Evolutionary conservation across 2,113 vertebrate species (phyloP).

Genomic region (Nerophis lumbriciformis): DNA sequence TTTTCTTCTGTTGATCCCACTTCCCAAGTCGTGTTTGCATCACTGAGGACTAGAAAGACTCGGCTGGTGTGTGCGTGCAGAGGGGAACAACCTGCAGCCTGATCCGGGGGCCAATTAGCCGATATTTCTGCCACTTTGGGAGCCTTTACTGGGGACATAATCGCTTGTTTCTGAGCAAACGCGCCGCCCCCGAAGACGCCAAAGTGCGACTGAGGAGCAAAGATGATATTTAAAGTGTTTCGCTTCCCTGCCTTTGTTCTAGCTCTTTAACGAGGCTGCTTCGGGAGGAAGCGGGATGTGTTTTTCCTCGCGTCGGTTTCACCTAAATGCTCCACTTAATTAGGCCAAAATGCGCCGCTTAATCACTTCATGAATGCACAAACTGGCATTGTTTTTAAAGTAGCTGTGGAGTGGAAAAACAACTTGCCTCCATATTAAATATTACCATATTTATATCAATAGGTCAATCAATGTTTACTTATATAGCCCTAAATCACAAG

Average conservation of each 20-base stretch:
- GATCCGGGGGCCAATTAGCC: slow-evolving; percentile 37
- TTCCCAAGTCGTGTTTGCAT: not conserved
- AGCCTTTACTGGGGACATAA: slow-evolving; percentile 7
- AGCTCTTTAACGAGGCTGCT: not conserved
- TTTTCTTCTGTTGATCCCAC: not conserved
- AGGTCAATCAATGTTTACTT: too few relatives aligned
- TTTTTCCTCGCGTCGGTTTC: slow-evolving; percentile 4
- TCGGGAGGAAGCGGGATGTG: not conserved
- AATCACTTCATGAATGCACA: too few relatives aligned
- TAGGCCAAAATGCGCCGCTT: slow-evolving; percentile 4
- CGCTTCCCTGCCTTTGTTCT: not conserved
- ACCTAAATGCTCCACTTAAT: slow-evolving; percentile 19
- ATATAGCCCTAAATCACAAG: too few relatives aligned
- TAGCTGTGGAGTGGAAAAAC: too few relatives aligned
- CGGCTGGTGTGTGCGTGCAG: not conserved
- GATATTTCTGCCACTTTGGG: slow-evolving; percentile 18
- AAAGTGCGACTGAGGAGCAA: not conserved
- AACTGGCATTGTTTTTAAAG: too few relatives aligned
- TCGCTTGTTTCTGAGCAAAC: slow-evolving; percentile 28
- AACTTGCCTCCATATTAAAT: too few relatives aligned
- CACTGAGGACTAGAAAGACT: slow-evolving; percentile 4
- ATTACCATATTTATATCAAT: too few relatives aligned
- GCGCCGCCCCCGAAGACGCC: not conserved
- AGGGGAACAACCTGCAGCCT: slow-evolving; percentile 18
- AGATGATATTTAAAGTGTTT: slow-evolving; percentile 2